These are phyloP conservation scores for Emydura subglobosa DNA, from an alignment of 2,113 vertebrate species.

Conservation along the genomic window DNA sequence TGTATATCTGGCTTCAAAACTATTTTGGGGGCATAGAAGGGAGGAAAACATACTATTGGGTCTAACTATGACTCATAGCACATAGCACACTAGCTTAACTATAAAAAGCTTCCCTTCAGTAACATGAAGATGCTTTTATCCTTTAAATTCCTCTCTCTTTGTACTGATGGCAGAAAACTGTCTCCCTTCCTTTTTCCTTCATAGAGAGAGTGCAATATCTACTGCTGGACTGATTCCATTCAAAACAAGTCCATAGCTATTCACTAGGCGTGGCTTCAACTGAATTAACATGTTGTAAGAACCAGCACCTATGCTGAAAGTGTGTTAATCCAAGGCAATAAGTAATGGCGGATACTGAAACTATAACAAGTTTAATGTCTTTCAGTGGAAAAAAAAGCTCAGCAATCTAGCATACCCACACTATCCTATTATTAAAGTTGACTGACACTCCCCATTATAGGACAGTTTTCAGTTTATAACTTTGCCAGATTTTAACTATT, in stretches of 20 bases:
- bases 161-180: not conserved
- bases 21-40: not conserved
- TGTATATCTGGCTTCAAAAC: not conserved
- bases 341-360: not conserved
- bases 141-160: not conserved
- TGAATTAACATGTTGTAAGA: not conserved
- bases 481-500: rapidly evolving
- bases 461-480: rapidly evolving
- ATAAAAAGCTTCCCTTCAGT: not conserved
- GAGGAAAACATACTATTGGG: rapidly evolving
- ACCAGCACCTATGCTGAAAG: not conserved
- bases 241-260: rapidly evolving
- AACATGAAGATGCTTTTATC: not conserved
- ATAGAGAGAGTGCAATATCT: not conserved
- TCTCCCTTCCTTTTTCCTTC: not conserved
- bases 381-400: not conserved
- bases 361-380: rapidly evolving
- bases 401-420: rapidly evolving
- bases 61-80: not conserved
- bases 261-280: too few relatives aligned
- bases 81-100: not conserved
- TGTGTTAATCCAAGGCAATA: not conserved
- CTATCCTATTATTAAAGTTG: not conserved
- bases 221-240: not conserved
- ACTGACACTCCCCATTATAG: rapidly evolving